Conservation (phyloP, 2,113 vertebrate species). For the Perognathus longimembris region DNA sequence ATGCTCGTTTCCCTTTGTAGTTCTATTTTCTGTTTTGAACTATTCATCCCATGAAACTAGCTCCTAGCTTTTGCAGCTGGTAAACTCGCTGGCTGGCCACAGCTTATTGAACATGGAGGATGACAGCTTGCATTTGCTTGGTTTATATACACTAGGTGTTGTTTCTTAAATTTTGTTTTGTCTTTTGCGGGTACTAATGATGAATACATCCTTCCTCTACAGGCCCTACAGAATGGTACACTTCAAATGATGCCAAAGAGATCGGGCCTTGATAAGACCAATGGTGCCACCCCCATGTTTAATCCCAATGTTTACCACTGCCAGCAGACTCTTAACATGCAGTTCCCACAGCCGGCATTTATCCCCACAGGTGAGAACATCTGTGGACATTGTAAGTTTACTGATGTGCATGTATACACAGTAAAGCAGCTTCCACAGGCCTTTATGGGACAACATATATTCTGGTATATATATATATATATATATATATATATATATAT, state of each 20-base stretch:
- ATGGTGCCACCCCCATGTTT: constrained; percentile 93
- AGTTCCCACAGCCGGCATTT: constrained; percentile 95
- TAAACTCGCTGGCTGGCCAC: not conserved
- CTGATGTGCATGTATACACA: not conserved
- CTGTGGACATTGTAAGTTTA: not conserved
- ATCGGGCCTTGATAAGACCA: constrained; percentile 95
- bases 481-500: too few species aligned
- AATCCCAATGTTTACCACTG: constrained; percentile 98
- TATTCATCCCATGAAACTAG: constrained; percentile 40
- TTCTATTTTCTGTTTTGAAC: constrained; percentile 51
- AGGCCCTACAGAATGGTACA: constrained; percentile 90
- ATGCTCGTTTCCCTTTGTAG: not conserved
- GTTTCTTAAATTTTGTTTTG: not conserved
- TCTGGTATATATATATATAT: too few species aligned
- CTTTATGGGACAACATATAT: not conserved
- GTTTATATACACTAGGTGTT: not conserved
- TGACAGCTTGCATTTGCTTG: constrained; percentile 74
- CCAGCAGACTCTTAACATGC: constrained; percentile 98
- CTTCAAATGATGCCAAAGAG: constrained; percentile 97
- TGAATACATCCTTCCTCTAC: constrained; percentile 86
- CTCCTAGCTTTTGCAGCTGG: constrained; percentile 28
- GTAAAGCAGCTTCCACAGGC: not conserved
- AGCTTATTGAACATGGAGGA: constrained; percentile 59
- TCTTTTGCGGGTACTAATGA: constrained; percentile 67
- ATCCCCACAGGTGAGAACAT: constrained; percentile 93